Conservation (phyloP, 2,113 vertebrate genomes). For the Rhombomys opimus region DNA sequence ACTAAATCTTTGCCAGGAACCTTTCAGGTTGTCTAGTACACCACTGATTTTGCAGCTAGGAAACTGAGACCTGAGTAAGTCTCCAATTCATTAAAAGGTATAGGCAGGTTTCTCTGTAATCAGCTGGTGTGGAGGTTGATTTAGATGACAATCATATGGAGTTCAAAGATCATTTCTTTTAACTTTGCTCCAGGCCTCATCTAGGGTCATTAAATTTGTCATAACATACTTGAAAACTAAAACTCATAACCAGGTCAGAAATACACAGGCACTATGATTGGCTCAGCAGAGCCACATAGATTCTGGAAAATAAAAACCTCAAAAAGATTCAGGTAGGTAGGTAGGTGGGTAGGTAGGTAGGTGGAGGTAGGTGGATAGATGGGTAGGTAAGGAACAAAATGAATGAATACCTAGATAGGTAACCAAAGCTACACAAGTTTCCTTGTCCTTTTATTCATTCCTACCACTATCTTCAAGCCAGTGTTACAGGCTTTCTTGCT, state of each 20-base stretch:
- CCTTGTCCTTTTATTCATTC: background rate
- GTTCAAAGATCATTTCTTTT: background rate
- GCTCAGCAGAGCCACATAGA: background rate
- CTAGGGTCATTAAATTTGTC: background rate
- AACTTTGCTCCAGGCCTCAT: background rate
- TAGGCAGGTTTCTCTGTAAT: background rate
- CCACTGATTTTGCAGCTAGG: background rate
- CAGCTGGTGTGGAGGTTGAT: background rate
- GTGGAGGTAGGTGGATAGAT: background rate
- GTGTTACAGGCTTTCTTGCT: background rate
- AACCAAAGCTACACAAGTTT: background rate
- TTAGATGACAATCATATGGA: background rate
- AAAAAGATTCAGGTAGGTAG: background rate
- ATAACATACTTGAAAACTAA: background rate
- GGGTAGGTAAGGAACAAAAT: background rate
- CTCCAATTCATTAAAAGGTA: background rate
- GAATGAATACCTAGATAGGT: background rate
- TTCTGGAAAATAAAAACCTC: background rate
- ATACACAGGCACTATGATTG: background rate
- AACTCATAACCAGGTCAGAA: background rate
- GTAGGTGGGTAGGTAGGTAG: background rate
- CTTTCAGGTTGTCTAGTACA: background rate
- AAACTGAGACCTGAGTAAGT: slow-evolving; percentile 9
- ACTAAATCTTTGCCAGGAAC: background rate
- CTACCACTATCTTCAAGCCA: background rate